Percentiles rank a stretch among this genome's conserved stretches.
Evolutionary conservation across 2,888 invertebrate species (phyloP).

Genomic region (Mamestra brassicae): DNA sequence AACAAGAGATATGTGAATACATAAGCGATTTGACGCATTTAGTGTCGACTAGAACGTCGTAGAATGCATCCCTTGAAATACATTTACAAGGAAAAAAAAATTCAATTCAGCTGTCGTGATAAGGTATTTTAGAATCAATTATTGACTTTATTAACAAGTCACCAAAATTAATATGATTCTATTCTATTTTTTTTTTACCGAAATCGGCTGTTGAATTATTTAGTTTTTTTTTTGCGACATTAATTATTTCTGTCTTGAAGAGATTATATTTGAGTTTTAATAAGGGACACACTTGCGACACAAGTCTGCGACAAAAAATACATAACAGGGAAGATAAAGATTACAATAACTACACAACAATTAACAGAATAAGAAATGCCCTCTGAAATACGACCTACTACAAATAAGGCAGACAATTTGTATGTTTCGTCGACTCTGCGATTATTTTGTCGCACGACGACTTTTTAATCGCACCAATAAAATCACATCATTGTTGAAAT

Average conservation of each 20-base stretch:
- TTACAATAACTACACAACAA: slow-evolving; percentile 55
- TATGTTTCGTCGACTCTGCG: slow-evolving; percentile 39
- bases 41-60: background rate
- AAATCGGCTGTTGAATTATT: too few species aligned
- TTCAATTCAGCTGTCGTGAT: too few species aligned
- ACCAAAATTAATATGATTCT: too few species aligned
- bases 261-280: background rate
- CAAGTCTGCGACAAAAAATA: slow-evolving; percentile 26
- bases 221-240: too few species aligned
- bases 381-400: slow-evolving; percentile 43
- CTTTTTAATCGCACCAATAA: background rate
- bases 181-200: too few species aligned
- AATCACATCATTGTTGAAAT: background rate
- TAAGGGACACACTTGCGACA: slow-evolving; percentile 14
- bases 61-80: background rate
- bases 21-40: slow-evolving; percentile 43
- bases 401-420: slow-evolving; percentile 60
- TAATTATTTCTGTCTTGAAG: too few species aligned
- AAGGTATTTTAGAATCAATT: too few species aligned
- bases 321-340: slow-evolving; percentile 39
- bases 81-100: background rate
- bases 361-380: slow-evolving; percentile 57
- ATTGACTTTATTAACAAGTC: too few species aligned
- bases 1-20: slow-evolving; percentile 60
- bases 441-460: slow-evolving; percentile 48